These are phyloP conservation scores for Phylloscopus trochilus DNA, from an alignment of 2,113 vertebrate species.

Conservation along the genomic window DNA sequence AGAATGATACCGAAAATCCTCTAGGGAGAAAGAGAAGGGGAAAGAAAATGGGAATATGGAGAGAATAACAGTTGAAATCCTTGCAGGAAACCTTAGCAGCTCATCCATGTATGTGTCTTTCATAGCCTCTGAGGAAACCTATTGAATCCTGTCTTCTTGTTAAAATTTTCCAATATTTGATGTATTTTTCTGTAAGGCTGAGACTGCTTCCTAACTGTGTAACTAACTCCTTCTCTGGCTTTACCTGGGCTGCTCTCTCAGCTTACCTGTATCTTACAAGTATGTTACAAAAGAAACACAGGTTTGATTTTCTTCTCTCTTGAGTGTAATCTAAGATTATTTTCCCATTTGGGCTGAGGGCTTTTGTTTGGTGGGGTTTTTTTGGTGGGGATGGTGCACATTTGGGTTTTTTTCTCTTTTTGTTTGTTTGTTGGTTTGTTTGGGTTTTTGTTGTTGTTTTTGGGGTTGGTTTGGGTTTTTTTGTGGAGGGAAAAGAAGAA, in stretches of 20 bases:
- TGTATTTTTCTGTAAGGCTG: neutral
- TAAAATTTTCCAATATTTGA: neutral
- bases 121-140: neutral
- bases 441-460: neutral
- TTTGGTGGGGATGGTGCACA: no score
- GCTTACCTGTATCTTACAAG: neutral
- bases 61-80: neutral
- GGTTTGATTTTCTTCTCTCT: neutral
- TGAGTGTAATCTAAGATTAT: neutral
- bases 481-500: rapidly evolving
- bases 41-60: neutral
- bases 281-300: neutral
- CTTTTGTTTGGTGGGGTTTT: no score
- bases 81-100: neutral
- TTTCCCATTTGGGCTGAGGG: neutral
- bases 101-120: neutral
- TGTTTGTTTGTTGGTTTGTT: neutral
- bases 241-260: neutral
- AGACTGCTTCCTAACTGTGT: neutral
- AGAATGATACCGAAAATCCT: neutral
- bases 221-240: neutral
- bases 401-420: no score
- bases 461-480: neutral
- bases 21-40: neutral
- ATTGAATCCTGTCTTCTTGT: neutral